Evolutionary conservation across 2,888 invertebrate species (phyloP).

Genomic region (Pseudococcus longispinus): DNA sequence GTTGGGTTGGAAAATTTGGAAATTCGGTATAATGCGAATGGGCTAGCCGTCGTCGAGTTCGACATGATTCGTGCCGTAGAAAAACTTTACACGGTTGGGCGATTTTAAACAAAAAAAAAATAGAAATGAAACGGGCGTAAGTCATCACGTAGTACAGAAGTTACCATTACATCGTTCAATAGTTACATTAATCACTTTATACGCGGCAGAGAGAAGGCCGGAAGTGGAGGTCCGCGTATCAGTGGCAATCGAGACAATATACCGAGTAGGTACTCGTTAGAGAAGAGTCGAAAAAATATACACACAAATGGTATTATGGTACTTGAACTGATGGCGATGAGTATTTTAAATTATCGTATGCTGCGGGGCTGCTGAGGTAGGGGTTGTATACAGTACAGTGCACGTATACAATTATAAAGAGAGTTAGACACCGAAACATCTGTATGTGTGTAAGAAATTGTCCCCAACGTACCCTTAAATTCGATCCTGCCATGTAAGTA

Average conservation of each 20-base stretch:
- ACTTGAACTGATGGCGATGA: neutral
- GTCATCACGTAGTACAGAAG: constrained; percentile 43
- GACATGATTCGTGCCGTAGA: neutral
- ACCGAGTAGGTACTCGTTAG: constrained; percentile 19
- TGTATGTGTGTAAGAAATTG: neutral
- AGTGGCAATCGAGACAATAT: constrained; percentile 43
- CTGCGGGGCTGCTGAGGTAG: neutral
- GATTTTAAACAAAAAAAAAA: constrained; percentile 13
- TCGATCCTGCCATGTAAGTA: neutral
- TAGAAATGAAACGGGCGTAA: constrained; percentile 10
- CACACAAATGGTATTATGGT: too few relatives aligned
- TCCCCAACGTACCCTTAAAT: neutral
- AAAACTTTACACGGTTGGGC: constrained; percentile 19
- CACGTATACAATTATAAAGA: neutral
- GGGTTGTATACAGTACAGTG: too few relatives aligned
- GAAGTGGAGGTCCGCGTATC: constrained; percentile 22
- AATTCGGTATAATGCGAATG: neutral
- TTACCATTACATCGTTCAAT: constrained; percentile 33
- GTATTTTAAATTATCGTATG: neutral
- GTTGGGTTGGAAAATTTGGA: neutral
- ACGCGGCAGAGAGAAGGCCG: constrained; percentile 6
- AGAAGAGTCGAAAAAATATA: neutral
- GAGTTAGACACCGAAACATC: neutral
- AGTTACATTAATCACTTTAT: constrained; percentile 41
- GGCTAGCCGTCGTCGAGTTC: neutral